Evolutionary conservation across 2,888 invertebrate species (phyloP).

Genomic region (Aradus depressus): DNA sequence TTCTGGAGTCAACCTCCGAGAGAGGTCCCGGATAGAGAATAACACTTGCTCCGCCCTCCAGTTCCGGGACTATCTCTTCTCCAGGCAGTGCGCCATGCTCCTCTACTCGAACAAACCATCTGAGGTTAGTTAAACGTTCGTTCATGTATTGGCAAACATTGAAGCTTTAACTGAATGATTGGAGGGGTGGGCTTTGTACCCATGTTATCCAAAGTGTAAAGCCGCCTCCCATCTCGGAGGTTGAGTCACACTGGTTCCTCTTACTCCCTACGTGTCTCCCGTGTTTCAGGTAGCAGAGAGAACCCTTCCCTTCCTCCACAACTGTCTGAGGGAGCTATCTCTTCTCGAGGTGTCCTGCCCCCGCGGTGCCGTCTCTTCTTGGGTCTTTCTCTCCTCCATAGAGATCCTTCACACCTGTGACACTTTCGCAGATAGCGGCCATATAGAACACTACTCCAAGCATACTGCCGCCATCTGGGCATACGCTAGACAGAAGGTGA

Average conservation of each 20-base stretch:
- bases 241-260: not conserved
- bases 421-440: conserved; percentile 46
- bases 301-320: conserved; percentile 80
- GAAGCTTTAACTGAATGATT: not conserved
- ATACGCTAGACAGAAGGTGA: conserved; percentile 73
- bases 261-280: conserved; percentile 4
- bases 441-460: conserved; percentile 59
- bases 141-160: not conserved
- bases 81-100: conserved; percentile 81
- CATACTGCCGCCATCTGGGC: conserved; percentile 81
- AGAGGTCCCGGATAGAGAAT: conserved; percentile 42
- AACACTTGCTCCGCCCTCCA: conserved; percentile 57
- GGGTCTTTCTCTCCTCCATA: conserved; percentile 84
- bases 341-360: conserved; percentile 68
- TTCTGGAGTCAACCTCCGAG: conserved; percentile 46
- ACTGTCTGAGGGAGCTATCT: conserved; percentile 72
- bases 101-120: conserved; percentile 60
- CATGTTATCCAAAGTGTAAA: no score
- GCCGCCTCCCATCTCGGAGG: not conserved
- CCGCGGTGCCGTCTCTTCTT: conserved; percentile 77
- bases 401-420: conserved; percentile 79
- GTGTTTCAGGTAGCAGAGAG: conserved; percentile 65
- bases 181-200: no score
- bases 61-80: conserved; percentile 85
- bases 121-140: conserved; percentile 49